Base-by-base conservation (phyloP, 2,113 vertebrate species). In the Macquaria australasica region DNA sequence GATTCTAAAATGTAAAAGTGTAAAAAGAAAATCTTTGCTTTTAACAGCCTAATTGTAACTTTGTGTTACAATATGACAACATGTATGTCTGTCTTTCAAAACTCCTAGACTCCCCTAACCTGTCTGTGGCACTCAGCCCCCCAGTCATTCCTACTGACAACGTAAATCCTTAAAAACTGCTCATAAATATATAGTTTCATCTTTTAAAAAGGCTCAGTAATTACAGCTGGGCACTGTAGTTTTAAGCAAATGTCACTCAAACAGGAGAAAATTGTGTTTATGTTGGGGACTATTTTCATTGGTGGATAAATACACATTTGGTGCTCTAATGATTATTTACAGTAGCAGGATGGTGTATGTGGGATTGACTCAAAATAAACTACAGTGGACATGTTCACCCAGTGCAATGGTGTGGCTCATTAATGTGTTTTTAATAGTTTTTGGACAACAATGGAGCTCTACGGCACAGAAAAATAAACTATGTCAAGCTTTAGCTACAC, bases 341-440 rank as follows among this genome's bases (percentile, higher is more conserved):
- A 67, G 31, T 43, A 60, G 53, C 16, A 23, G 16, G 41, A 4
- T 48, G 1, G 14, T 16, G 15, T 64, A 31, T 55, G 12, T 55
- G 5, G 59, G 59, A n/a, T 28, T 64, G 58, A 37, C 12, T 50
- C 31, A 64, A 43, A 81, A 63, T 55, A 11, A 81, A 55, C 21
- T 15, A 62, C 58, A 31, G 25, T 20, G 45, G 2, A 5, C 15
- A 59, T 58, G 51, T 20, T 68, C 10, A 7, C 15, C 4, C 43
- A 62, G 50, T 23, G 51, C 16, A 31, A 31, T 18, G 14, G 37
- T 34, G 20, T 41, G 21, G 23, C 56, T 71, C 56, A 21, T 21
- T 11, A 4, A 31, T 63, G 12, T 69, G 50, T 25, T 28, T 66
- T 51, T 64, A 28, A 12, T 59, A 18, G 56, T 62, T 48, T 62